A percentile compares a stretch with the other conserved stretches of the same genome.
phyloP scores from a whole-genome alignment of 2,797 vertebrate species.

The Paratrypauchen microcephalus region DNA sequence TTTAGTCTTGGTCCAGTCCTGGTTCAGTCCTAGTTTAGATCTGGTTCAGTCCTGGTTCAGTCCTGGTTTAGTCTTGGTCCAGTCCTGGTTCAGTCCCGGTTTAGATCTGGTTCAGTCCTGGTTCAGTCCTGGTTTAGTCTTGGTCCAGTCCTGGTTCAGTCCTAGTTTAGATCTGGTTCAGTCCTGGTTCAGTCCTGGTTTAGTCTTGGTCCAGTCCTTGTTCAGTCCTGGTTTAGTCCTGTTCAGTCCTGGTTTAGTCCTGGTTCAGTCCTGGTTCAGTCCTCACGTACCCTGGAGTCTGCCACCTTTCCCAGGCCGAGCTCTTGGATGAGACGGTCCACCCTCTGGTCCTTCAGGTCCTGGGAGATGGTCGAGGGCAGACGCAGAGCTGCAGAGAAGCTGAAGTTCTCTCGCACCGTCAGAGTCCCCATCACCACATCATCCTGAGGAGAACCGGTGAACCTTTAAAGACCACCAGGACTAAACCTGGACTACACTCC shows the following conservation, averaged over 20 bases:
- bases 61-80: no score
- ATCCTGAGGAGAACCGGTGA: slow-evolving; percentile 74
- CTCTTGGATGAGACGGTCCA: slow-evolving; percentile 83
- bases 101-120: no score
- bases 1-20: no score
- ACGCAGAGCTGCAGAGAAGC: slow-evolving; percentile 91
- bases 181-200: no score
- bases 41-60: no score
- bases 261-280: no score
- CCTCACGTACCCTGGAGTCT: slow-evolving; percentile 82
- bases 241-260: not conserved
- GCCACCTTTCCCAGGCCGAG: slow-evolving; percentile 89
- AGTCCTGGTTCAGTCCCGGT: no score
- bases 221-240: not conserved
- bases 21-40: no score
- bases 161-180: no score
- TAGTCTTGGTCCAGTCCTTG: not conserved
- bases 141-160: no score
- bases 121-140: not conserved
- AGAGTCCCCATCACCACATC: slow-evolving; percentile 96
- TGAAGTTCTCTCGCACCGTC: slow-evolving; percentile 90
- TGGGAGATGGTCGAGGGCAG: slow-evolving; percentile 78
- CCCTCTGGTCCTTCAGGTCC: slow-evolving; percentile 80
- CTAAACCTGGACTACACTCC: no score
- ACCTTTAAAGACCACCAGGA: no score